Percentiles rank a stretch among this genome's conserved stretches.
Evolutionary conservation across 2,113 vertebrate species (phyloP).

Genomic region (Orthochromis indermauri): DNA sequence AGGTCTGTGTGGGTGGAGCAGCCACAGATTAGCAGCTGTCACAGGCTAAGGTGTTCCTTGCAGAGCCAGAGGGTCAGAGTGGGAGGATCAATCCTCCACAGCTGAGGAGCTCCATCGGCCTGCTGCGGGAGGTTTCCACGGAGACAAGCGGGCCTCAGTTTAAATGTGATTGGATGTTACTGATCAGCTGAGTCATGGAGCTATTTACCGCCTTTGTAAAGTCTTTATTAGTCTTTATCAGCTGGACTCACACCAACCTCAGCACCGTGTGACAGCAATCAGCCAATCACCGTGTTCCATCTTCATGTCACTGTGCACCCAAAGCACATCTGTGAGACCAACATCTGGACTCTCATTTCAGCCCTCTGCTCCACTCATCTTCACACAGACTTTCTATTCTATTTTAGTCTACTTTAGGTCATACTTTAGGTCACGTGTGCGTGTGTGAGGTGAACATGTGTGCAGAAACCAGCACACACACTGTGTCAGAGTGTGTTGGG

Average conservation of each 20-base stretch:
- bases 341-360: not conserved
- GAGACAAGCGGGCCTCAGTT: not conserved
- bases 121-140: not conserved
- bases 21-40: not conserved
- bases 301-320: not conserved
- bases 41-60: not conserved
- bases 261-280: not conserved
- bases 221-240: not conserved
- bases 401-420: not conserved
- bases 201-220: not conserved
- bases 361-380: not conserved
- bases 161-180: not conserved
- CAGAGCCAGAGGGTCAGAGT: not conserved
- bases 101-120: not conserved
- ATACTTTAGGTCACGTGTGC: not conserved
- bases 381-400: not conserved
- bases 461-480: not conserved
- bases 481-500: not conserved
- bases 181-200: not conserved
- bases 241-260: not conserved
- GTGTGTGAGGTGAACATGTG: not conserved
- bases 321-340: not conserved
- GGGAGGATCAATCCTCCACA: not conserved
- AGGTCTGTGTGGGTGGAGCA: not conserved
- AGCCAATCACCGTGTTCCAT: not conserved